Evolutionary conservation across 1,140 invertebrate genomes (phyloP).

Genomic region (Penaeus japonicus): DNA sequence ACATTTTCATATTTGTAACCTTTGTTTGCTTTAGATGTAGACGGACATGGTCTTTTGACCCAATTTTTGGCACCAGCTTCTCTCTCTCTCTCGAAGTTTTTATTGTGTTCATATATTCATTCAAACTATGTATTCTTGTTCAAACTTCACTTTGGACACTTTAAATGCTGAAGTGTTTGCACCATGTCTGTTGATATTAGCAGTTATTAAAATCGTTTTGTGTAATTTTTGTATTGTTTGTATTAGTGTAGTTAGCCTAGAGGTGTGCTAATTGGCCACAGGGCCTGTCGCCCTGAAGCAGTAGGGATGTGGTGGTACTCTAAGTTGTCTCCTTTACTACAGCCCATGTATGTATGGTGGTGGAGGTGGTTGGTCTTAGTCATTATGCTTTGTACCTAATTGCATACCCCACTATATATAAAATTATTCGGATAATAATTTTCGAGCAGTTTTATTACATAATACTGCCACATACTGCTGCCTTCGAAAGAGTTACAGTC

Average conservation of each 20-base stretch:
- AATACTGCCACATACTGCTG: neutral
- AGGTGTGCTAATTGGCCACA: constrained; percentile 47
- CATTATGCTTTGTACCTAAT: too few species aligned
- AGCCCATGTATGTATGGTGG: too few species aligned
- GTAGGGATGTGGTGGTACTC: neutral
- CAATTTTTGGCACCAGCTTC: constrained; percentile 42
- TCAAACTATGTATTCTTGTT: constrained; percentile 45
- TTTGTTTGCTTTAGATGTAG: constrained; percentile 51
- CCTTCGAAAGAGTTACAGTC: constrained; percentile 17
- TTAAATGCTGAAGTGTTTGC: constrained; percentile 52
- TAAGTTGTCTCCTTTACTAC: neutral
- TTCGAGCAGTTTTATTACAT: too few species aligned
- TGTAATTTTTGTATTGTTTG: constrained; percentile 55
- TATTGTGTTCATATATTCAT: constrained; percentile 50
- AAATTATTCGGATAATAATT: too few species aligned
- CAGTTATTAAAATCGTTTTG: constrained; percentile 49
- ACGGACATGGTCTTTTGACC: constrained; percentile 45
- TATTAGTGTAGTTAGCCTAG: constrained; percentile 53
- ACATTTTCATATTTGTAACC: constrained; percentile 54
- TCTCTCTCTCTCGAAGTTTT: constrained; percentile 31
- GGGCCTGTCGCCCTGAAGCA: constrained; percentile 1
- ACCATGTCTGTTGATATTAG: constrained; percentile 56
- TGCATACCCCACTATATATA: too few species aligned
- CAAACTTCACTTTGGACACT: constrained; percentile 41
- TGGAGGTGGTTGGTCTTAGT: too few species aligned